phyloP scores from a whole-genome alignment of 2,113 vertebrate species.

The Ciconia stormi region DNA sequence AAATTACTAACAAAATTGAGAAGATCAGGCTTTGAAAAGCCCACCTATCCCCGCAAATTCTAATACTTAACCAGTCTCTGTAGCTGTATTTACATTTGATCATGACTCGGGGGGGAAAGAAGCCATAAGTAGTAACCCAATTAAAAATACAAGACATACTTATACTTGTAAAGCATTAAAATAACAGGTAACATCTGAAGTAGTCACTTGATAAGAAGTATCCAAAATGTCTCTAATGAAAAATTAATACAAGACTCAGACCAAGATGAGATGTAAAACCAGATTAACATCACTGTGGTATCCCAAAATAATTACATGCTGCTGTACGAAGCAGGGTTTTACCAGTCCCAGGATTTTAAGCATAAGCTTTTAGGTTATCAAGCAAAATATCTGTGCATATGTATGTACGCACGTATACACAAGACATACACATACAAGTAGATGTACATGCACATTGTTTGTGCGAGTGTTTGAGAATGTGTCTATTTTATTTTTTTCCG shows the following conservation, averaged over 20 bases:
- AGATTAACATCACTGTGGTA: neutral
- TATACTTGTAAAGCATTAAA: neutral
- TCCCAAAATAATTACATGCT: neutral
- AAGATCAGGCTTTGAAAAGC: neutral
- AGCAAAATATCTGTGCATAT: neutral
- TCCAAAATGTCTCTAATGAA: neutral
- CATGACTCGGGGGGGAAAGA: accelerated
- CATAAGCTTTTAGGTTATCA: neutral
- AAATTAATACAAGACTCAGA: neutral
- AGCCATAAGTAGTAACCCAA: neutral
- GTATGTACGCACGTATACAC: accelerated
- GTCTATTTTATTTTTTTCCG: neutral
- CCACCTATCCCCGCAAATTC: neutral
- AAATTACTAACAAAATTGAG: neutral
- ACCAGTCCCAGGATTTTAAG: neutral
- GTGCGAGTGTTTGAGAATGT: neutral
- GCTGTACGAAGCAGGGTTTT: neutral
- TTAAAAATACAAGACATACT: neutral
- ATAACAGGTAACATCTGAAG: neutral
- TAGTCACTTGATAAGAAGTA: neutral
- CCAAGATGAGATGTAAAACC: neutral
- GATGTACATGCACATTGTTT: neutral
- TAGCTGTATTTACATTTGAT: neutral
- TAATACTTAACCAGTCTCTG: neutral
- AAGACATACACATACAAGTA: neutral